Conservation (phyloP, 2,113 vertebrate genomes). For the Balaenoptera acutorostrata region DNA sequence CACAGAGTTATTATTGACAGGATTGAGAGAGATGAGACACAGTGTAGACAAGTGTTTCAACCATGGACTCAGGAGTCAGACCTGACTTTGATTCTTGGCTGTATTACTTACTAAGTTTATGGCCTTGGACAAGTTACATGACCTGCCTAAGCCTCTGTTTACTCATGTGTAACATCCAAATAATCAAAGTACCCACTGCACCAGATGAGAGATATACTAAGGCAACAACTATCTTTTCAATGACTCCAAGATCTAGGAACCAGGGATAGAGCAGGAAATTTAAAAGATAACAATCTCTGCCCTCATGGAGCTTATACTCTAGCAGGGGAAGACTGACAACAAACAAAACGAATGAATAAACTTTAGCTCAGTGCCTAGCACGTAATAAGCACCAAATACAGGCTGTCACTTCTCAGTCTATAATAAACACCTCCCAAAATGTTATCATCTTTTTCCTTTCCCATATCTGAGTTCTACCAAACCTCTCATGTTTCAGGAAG, state of each 20-base stretch:
- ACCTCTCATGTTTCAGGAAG: background rate
- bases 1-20: background rate
- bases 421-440: background rate
- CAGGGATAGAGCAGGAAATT: background rate
- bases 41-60: background rate
- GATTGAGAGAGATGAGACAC: background rate
- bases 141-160: background rate
- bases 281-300: background rate
- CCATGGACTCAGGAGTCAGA: background rate
- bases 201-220: background rate
- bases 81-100: background rate
- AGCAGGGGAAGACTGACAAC: background rate
- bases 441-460: background rate
- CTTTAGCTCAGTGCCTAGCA: background rate
- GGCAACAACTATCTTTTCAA: background rate
- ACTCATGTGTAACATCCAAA: background rate
- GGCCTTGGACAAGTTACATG: background rate
- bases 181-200: background rate
- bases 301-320: background rate
- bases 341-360: slow-evolving; percentile 9
- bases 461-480: background rate
- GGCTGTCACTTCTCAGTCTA: background rate
- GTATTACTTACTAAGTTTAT: background rate
- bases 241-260: background rate
- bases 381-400: background rate